These are phyloP conservation scores for Chaetura pelagica DNA, from an alignment of 2,113 vertebrate genomes.

Conservation along the genomic window DNA sequence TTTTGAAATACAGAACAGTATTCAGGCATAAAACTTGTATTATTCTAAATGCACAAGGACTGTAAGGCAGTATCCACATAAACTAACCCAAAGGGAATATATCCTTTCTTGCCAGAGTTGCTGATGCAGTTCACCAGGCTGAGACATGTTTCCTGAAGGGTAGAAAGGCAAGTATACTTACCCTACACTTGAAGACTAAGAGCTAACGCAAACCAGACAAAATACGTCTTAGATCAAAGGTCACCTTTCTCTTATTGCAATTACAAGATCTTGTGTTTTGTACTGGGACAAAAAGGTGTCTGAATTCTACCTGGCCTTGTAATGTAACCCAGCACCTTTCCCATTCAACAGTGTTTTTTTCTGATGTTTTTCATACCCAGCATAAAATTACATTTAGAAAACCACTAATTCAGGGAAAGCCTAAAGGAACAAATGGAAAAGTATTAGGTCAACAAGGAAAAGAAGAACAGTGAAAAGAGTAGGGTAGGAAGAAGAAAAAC, in stretches of 20 bases:
- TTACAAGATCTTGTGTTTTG: background rate
- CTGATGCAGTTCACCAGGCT: background rate
- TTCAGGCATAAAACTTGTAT: background rate
- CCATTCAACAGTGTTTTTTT: background rate
- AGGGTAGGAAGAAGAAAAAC: background rate
- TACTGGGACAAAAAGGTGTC: background rate
- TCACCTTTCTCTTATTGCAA: background rate
- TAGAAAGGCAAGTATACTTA: background rate
- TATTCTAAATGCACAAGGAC: background rate
- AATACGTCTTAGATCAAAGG: background rate
- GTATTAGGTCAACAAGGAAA: constrained; percentile 16
- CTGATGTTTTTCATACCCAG: background rate
- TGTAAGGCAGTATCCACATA: background rate
- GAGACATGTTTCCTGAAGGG: background rate
- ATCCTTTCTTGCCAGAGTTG: background rate
- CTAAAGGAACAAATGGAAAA: background rate
- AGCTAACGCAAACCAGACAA: background rate
- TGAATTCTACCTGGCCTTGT: background rate
- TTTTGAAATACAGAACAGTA: background rate
- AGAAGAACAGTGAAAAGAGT: background rate
- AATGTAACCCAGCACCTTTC: background rate
- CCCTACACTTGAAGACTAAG: background rate
- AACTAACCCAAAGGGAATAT: background rate
- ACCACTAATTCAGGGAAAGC: constrained; percentile 3
- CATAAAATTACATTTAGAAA: constrained; percentile 16